Evolutionary conservation across 2,888 invertebrate species (phyloP), one percentile per base, ranked within the genome.

Genomic region (Philonicus albiceps): DNA sequence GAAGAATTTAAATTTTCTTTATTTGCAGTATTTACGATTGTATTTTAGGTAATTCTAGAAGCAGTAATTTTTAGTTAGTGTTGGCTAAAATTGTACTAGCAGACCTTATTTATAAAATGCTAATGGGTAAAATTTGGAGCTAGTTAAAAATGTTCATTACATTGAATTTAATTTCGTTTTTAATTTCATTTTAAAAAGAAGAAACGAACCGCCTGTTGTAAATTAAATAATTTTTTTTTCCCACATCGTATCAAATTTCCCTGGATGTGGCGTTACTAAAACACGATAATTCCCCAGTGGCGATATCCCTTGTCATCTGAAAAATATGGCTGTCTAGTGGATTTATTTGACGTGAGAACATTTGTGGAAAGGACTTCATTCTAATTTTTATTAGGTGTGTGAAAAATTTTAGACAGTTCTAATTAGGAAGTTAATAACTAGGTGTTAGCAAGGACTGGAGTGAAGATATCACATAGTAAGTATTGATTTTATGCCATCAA

Each of bases 261-360:
- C 1, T 27, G 7, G 64, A 64, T 19, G 30, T 80, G 11, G 19
- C 40, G 5, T 19, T 22, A 64, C 27, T 13, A 27, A 64, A 64
- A 27, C 64, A 22, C 8, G 27, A 64, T 64, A 27, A 64, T 64
- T 64, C 64, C 27, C 27, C 64, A 22, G 22, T 64, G 19, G 8
- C 27, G 27, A 19, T 64, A 19, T 55, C 55, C 27, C 64, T 64
- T 64, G 64, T 64, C 64, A 64, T 64, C 64, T 64, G 72, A 37
- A 83, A 83, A 83, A 83, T 43, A 83, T 83, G 83, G 83, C 83
- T 83, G 83, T 83, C 72, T 72, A 72, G 83, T 83, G 40, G 37
- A 37, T 64, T 30, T 64, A 27, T 78, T 81, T 81, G 81, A 81
- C 83, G 37, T 64, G 72, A 83, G 83, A 72, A 64, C 64, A 31